Evolutionary conservation across 2,888 invertebrate species (phyloP).

Genomic region (Liposcelis brunnea): DNA sequence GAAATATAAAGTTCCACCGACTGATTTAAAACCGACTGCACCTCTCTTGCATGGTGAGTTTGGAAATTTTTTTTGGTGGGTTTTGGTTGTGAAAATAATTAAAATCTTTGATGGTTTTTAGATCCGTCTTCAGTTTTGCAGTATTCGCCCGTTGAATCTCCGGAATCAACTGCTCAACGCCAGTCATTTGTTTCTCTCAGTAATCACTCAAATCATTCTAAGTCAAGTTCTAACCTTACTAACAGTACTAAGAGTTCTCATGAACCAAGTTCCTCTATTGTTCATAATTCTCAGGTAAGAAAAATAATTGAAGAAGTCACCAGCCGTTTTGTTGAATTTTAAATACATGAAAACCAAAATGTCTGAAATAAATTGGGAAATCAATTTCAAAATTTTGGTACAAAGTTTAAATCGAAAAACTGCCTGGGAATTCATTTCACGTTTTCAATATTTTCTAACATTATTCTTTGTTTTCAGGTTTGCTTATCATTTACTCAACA

Average conservation of each 20-base stretch:
- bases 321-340: conserved; percentile 12
- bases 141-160: conserved; percentile 25
- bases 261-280: conserved; percentile 19
- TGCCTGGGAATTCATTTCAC: too few relatives aligned
- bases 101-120: too few relatives aligned
- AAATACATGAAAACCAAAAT: too few relatives aligned
- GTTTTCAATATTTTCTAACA: too few relatives aligned
- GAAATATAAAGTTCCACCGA: not conserved
- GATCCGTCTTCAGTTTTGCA: conserved; percentile 34
- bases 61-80: not conserved
- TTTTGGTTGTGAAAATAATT: too few relatives aligned
- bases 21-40: not conserved
- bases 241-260: conserved; percentile 43
- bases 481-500: conserved; percentile 78
- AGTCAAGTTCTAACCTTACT: conserved; percentile 62
- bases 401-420: too few relatives aligned
- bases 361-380: too few relatives aligned
- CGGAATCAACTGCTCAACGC: conserved; percentile 20
- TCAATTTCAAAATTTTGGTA: too few relatives aligned
- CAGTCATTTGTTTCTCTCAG: conserved; percentile 30
- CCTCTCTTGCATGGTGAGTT: not conserved
- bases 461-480: conserved; percentile 19
- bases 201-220: conserved; percentile 60
- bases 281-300: too few relatives aligned
- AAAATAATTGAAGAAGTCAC: conserved; percentile 27